Evolutionary conservation across 1,140 invertebrate genomes (phyloP), one percentile per base, ranked within the genome.

Genomic region (Drosophila ohnishii): DNA sequence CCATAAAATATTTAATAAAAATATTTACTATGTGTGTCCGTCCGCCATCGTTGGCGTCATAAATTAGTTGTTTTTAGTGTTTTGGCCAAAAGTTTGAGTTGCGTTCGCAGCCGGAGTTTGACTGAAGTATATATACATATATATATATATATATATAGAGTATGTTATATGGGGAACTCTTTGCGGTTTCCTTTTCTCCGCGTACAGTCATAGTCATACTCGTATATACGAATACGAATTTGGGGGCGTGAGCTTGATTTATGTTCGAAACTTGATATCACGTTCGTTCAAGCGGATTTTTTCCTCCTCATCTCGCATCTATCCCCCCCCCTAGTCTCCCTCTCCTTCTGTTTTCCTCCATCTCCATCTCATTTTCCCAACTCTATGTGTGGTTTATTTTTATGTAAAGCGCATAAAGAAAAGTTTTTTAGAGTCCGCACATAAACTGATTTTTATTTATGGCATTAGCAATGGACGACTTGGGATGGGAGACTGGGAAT

Each of bases 1-100:
- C 64, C 83, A 87, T 87, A 83, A 87, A 87, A 87, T 87, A 87
- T 87, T 87, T 87, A 87, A 87, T 87, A 87, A 84, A 84, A 87
- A 87, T 87, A 87, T 87, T 87, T 88, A 86, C 67, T 83, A 83
- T 83, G 72, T 86, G 81, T 76, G 51, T 79, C 75, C 74, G 75
- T 64, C 64, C 64, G 63, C 71, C 80, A 42, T 47, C 71, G 80
- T 71, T 61, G 64, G 71, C 47, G 60, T 72, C 83, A 86, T 86
- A 86, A 86, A 86, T 86, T 86, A 86, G 83, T 86, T 79, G 75
- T 87, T 86, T 86, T 86, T 87, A 78, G 83, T 86, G 83, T 82
- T 58, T 69, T 75, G 75, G 75, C 78, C 79, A 82, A 86, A 77
- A 85, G 39, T 76, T 75, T 75, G 71, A 73, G 65, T 70, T 45